Conservation (phyloP, 2,888 invertebrate species). For the Nephrocerus scutellatus region DNA sequence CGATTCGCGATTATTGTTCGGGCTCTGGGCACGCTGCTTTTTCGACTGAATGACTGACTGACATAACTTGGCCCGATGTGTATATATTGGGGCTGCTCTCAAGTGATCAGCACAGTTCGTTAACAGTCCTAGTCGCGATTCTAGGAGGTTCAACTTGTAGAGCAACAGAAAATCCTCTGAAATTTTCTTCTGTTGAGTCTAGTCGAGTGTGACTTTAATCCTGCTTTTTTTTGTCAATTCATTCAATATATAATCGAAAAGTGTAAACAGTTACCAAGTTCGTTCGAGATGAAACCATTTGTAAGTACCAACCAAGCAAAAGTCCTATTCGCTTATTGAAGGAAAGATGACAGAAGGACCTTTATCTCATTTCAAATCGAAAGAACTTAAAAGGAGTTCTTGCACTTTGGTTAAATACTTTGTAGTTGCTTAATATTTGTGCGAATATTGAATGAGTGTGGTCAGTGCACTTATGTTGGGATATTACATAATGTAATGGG, state of each 20-base stretch:
- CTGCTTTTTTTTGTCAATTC: slow-evolving; percentile 24
- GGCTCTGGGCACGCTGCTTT: too few relatives aligned
- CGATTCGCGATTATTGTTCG: too few relatives aligned
- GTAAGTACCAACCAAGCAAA: too few relatives aligned
- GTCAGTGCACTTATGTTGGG: too few relatives aligned
- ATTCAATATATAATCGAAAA: slow-evolving; percentile 6
- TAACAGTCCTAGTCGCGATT: slow-evolving; percentile 49
- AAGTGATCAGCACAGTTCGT: slow-evolving; percentile 47
- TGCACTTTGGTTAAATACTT: neutral
- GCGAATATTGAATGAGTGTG: slow-evolving; percentile 4
- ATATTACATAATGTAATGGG: too few relatives aligned
- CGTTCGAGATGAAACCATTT: slow-evolving; percentile 41
- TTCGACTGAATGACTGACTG: too few relatives aligned
- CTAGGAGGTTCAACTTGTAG: slow-evolving; percentile 48
- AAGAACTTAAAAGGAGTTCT: neutral
- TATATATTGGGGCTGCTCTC: slow-evolving; percentile 46
- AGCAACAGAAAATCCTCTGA: slow-evolving; percentile 27
- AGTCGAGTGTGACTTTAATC: slow-evolving; percentile 24
- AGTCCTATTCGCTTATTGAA: too few relatives aligned
- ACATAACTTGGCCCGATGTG: slow-evolving; percentile 18
- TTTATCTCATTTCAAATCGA: too few relatives aligned
- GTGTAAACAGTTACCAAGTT: too few relatives aligned
- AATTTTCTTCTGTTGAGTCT: slow-evolving; percentile 23
- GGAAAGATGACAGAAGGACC: too few relatives aligned
- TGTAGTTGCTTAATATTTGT: neutral